Percentiles rank a stretch among this genome's conserved stretches.
Evolutionary conservation across 92 coral and sea anemone genomes (phyloP).

Genomic region (Paragorgia papillata): DNA sequence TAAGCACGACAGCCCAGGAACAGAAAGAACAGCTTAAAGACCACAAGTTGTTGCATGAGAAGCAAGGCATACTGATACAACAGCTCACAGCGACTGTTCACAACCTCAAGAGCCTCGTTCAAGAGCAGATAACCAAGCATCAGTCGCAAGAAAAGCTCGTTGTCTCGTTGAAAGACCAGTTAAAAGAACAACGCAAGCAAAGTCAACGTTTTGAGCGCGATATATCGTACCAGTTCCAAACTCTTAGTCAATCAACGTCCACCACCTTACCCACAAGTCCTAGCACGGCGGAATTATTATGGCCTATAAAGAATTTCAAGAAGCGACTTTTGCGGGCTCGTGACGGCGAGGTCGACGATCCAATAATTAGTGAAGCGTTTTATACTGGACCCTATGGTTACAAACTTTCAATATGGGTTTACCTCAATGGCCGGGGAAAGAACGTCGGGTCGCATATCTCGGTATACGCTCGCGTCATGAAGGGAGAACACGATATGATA

Average conservation of each 20-base stretch:
- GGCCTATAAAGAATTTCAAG: constrained; percentile 77
- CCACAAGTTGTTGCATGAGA: constrained; percentile 67
- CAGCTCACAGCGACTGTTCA: constrained; percentile 80
- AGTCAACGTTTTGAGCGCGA: constrained; percentile 39
- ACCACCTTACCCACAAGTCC: constrained; percentile 6
- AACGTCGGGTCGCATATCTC: constrained; percentile 80
- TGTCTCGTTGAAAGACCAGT: constrained; percentile 22
- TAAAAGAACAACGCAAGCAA: constrained; percentile 35
- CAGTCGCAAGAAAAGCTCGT: constrained; percentile 17
- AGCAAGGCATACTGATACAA: constrained; percentile 75
- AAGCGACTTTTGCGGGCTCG: constrained; percentile 77
- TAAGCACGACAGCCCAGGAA: constrained; percentile 49
- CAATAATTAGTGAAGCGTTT: constrained; percentile 91
- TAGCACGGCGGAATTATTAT: constrained; percentile 85
- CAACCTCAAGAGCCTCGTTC: constrained; percentile 51
- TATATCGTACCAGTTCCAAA: constrained; percentile 13
- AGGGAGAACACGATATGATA: constrained; percentile 90
- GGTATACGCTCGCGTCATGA: constrained; percentile 91
- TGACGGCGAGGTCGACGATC: constrained; percentile 88
- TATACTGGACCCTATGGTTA: constrained; percentile 91
- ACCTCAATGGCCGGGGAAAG: constrained; percentile 95
- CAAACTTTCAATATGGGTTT: constrained; percentile 87
- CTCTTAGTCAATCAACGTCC: constrained; percentile 24
- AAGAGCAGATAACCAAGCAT: constrained; percentile 36
- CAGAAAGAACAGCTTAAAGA: constrained; percentile 77